These are phyloP conservation scores for Anableps anableps DNA, from an alignment of 2,797 vertebrate species.

Conservation along the genomic window DNA sequence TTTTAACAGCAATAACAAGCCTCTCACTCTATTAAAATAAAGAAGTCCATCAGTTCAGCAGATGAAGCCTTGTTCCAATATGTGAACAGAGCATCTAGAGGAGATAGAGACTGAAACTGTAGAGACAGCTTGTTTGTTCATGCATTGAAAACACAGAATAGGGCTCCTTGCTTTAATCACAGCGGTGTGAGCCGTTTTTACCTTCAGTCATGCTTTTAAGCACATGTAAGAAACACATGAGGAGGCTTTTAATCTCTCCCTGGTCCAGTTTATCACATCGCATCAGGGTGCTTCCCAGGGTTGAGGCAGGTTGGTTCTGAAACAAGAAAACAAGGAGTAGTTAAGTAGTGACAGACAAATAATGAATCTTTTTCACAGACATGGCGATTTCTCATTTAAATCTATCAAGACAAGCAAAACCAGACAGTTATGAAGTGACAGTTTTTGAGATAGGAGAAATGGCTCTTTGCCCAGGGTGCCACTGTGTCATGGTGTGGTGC, in stretches of 20 bases:
- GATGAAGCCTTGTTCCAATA: constrained; percentile 97
- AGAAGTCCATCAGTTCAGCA: constrained; percentile 97
- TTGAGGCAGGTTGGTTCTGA: constrained; percentile 86
- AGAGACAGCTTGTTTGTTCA: neutral
- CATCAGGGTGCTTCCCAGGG: constrained; percentile 87
- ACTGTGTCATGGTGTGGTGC: neutral
- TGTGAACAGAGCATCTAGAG: constrained; percentile 92
- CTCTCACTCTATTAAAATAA: constrained; percentile 97
- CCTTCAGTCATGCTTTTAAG: constrained; percentile 99
- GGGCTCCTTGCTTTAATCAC: neutral
- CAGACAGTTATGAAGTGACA: neutral
- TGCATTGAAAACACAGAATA: neutral
- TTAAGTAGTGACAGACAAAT: constrained; percentile 27
- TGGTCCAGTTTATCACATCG: constrained; percentile 97
- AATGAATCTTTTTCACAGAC: constrained; percentile 1
- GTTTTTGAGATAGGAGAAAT: neutral
- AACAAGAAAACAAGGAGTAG: constrained; percentile 27
- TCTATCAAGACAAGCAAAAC: constrained; percentile 15
- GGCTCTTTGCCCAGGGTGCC: neutral
- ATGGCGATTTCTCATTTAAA: neutral
- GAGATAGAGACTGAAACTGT: constrained; percentile 16
- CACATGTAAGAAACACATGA: constrained; percentile 97
- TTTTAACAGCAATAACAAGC: neutral
- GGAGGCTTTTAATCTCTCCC: constrained; percentile 93
- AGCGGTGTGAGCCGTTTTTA: constrained; percentile 57